Base-by-base conservation (phyloP, 2,888 invertebrate species). In the Masnerella sp. region DNA sequence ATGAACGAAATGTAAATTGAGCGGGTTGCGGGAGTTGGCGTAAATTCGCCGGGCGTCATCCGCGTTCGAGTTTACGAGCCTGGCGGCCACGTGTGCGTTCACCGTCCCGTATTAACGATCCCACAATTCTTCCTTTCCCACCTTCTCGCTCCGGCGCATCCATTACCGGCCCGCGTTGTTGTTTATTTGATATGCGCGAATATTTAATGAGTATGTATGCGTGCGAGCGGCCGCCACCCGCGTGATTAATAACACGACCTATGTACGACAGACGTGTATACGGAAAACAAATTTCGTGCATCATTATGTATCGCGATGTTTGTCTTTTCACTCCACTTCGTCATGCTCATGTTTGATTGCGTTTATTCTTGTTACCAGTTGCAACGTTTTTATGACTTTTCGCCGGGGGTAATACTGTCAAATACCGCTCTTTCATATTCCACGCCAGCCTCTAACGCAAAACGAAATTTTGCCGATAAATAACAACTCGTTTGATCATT, bases 1-100 rank as follows among this genome's bases (percentile, higher is more conserved):
- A 64, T 47, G 70, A 70, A 64, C 74, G 70, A 74, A 71, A 76
- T 76, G 74, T 64, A 76, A 69, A 74, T 74, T 30, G 74, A 65
- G 68, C 52, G 69, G 58, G 59, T 42, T 69, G 47, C 64, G 59
- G 67, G 69, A 64, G 59, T 74, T 67, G 49, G 22, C 69, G 59
- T 47, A 74, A 69, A 74, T 65, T 74, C 64, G 64, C 54, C 58
- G 30, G 54, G 64, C 71, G 71, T 72, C 68, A 65, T 72, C 56
- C 52, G 64, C 32, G 47, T 58, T 38, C 68, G 49, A 59, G 47
- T 64, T 65, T 69, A 74, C 59, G 69, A 67, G 73, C 14, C 38
- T 17, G 14, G 40, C 43, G 32, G 30, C 54, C 70, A 64, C 64
- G 64, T 62, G 62, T 56, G 42, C 51, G 51, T 71, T 64, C 67